Evolutionary conservation across 2,888 invertebrate species (phyloP).

Genomic region (Melieria crassipennis): DNA sequence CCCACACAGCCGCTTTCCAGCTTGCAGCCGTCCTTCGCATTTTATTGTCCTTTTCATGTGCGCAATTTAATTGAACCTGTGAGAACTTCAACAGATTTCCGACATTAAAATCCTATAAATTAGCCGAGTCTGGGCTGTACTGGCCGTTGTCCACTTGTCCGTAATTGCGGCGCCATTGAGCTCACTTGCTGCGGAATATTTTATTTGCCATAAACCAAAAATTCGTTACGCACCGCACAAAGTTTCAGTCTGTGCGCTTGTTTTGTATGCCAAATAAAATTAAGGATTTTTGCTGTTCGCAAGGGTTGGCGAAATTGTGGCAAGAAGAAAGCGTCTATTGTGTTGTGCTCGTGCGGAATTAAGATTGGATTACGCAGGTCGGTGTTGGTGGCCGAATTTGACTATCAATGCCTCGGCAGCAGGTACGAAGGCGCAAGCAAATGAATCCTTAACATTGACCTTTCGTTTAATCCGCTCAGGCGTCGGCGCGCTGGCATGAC

Average conservation of each 20-base stretch:
- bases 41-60: slow-evolving; percentile 4
- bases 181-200: background rate
- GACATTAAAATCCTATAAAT: slow-evolving; percentile 20
- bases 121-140: slow-evolving; percentile 2
- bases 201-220: slow-evolving; percentile 1
- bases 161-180: background rate
- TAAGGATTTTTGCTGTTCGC: slow-evolving; percentile 13
- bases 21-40: no score
- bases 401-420: no score
- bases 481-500: no score
- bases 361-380: no score
- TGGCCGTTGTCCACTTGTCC: background rate
- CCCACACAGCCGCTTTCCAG: no score
- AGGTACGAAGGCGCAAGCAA: no score
- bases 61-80: background rate
- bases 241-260: background rate
- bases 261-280: no score
- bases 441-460: no score
- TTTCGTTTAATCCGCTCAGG: no score
- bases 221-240: slow-evolving; percentile 6
- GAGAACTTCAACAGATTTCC: slow-evolving; percentile 31
- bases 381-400: no score
- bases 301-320: background rate
- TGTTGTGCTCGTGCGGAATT: no score
- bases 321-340: no score